Evolutionary conservation across 2,888 invertebrate species (phyloP), one percentile per base, ranked within the genome.

Genomic region (Craniophora ligustri): DNA sequence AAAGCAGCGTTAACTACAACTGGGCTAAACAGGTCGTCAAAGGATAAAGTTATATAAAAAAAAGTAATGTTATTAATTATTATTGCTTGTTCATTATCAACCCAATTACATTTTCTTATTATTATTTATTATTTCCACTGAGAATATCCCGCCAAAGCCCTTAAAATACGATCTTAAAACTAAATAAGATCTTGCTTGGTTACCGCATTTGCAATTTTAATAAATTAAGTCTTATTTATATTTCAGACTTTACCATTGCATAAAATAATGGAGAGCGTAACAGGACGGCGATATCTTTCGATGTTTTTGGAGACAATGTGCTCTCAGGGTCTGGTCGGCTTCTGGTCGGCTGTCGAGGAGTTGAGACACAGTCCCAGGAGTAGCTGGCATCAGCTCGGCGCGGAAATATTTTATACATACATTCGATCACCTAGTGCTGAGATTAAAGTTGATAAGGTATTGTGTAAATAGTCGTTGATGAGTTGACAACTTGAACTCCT

Each of bases 351-450:
- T 0, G 97, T 98, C 0, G 98, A 98, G 78, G 97, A 98, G 85
- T 88, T 98, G 60, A 95, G 97, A 64, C 94, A 95, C 50, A 95
- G 97, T n/a, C 95, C 96, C 38, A 94, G 96, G 68, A 95, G 95
- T 57, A 95, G 95, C 67, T 96, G 96, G 95, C 98, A 98, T 87
- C 97, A 98, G 76, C 89, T 98, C 19, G 98, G 97, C 7, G 97
- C 97, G n/a, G 98, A 98, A 87, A 97, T 98, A 77, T 98, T 97
- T 89, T 98, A 98, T 81, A 97, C 97, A 3, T 98, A 97, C 76
- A 97, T 98, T 58, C 94, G 97, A 65, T 97, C 96, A 41, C 96
- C 97, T 1, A 96, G 96, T 57, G 96, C 97, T 0, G 96, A 96
- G 81, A 96, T 98, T 57, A 96, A 97, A 91, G 96, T 97, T 34